Evolutionary conservation across 1,140 invertebrate species (phyloP), one percentile per base, ranked within the genome.

Genomic region (Leguminivora glycinivorella): DNA sequence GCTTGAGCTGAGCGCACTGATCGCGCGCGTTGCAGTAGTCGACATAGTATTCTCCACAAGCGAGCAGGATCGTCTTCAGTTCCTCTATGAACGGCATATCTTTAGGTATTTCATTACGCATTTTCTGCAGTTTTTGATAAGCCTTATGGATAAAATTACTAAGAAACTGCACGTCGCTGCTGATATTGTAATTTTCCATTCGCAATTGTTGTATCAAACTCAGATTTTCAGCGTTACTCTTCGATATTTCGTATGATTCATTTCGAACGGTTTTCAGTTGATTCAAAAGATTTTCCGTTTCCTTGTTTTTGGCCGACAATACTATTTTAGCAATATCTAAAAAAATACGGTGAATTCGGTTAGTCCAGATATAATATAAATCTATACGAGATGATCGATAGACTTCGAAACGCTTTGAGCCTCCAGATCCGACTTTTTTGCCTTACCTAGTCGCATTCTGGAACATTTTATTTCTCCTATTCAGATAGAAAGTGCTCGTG

Each of bases 11-110:
- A 12, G 67, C 10, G 19, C 66, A 73, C 56, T 71, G 77, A 29
- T 74, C 66, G 24, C 52, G 66, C 73, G 77, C 74, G 31, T 80
- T 79, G n/a, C 19, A 66, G 22, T 69, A 75, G 67, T 78, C 72
- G 17, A 76, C 72, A 58, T 79, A 76, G 25, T 78, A 79, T 67
- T 81, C 72, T 1, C 79, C 77, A 63, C 75, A 83, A 66, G 26
- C 74, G 26, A 79, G 0, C 14, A 83, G 76, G 14, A 83, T 75
- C 25, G 74, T 47, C 70, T 78, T 81, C 43, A 83, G 58, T 70
- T 81, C 69, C 56, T 73, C 26, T 3, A 70, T n/a, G 10, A 25
- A 31, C 2, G 75, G 17, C 40, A 70, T 22, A 17, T 76, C 69
- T 52, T 76, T 31, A 9, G 40, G 6, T 7, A 17, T 5, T 66